Percentiles rank a stretch among this genome's conserved stretches.
phyloP scores from a whole-genome alignment of 2,797 vertebrate species.

The Podarcis lilfordi region DNA sequence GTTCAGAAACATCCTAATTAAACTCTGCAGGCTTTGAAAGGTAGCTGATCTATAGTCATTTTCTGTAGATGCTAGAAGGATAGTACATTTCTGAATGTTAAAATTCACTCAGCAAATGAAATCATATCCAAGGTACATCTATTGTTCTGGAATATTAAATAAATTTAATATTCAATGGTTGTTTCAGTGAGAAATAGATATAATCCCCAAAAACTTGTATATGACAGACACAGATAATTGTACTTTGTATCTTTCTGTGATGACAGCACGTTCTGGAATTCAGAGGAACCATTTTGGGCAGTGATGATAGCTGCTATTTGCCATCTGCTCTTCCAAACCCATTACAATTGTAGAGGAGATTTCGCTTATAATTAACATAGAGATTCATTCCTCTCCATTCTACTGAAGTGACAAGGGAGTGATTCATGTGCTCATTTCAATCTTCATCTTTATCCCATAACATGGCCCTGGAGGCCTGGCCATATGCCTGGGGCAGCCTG shows the following conservation, averaged over 20 bases:
- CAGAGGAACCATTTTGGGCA: background rate
- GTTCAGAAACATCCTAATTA: background rate
- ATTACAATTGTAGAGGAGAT: slow-evolving; percentile 28
- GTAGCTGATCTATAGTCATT: background rate
- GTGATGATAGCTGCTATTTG: fast-evolving
- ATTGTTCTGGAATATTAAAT: background rate
- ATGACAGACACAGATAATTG: background rate
- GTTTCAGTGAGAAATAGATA: background rate
- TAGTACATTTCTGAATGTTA: background rate
- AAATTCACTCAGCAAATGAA: background rate
- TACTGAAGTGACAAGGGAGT: background rate
- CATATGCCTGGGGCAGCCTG: background rate
- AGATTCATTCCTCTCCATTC: slow-evolving; percentile 34
- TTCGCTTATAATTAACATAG: fast-evolving
- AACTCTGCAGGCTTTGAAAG: background rate
- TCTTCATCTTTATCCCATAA: background rate
- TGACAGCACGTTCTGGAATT: fast-evolving
- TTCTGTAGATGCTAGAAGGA: background rate
- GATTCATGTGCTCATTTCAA: slow-evolving; percentile 1
- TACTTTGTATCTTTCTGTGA: background rate
- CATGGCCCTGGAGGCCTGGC: fast-evolving
- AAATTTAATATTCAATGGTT: background rate
- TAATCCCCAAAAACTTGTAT: too few species aligned
- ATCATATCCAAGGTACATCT: background rate
- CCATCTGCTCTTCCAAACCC: slow-evolving; percentile 40